Evolutionary conservation across 1,140 invertebrate genomes (phyloP), one percentile per base, ranked within the genome.

Genomic region (Varroa destructor): DNA sequence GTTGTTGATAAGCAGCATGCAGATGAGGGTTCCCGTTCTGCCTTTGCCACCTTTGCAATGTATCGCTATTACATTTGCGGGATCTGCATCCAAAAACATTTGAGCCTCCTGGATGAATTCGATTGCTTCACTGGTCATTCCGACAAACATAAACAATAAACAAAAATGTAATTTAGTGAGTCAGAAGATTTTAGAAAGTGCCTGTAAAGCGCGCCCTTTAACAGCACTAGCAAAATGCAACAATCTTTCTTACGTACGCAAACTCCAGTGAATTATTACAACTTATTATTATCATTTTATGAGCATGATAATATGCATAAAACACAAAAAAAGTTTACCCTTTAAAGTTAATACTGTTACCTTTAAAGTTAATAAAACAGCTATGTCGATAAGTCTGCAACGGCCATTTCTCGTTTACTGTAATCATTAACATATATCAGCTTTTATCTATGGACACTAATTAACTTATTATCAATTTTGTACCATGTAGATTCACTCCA

Each of bases 41-140:
- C 83, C 83, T 76, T 86, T 86, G 1, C 85, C 85, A 37, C 85
- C 85, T 77, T 86, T 86, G 76, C 85, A 86, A 75, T 86, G 85
- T 43, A 86, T 83, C 12, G 84, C 85, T 55, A 86, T 83, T 1
- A 86, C 80, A 75, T 86, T 84, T 25, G 76, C 56, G 3, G 80
- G 78, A 76, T 86, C 80, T 8, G 77, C 75, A 25, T 78, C 76
- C 75, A 86, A 79, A 79, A 83, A 86, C 42, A 79, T 76, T 43
- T 79, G 76, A 8, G 82, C 83, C 77, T 80, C 79, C 55, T 79
- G 76, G 56, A 80, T 80, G 77, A 84, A 84, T 36, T 78, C 75
- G 46, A 83, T 71, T 78, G 84, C 81, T 43, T 83, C 81, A 55
- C 83, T 84, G 74, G 8, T 51, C 46, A 51, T 51, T 51, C 8